Conservation (phyloP, 2,113 vertebrate genomes). For the Pagrus major region DNA sequence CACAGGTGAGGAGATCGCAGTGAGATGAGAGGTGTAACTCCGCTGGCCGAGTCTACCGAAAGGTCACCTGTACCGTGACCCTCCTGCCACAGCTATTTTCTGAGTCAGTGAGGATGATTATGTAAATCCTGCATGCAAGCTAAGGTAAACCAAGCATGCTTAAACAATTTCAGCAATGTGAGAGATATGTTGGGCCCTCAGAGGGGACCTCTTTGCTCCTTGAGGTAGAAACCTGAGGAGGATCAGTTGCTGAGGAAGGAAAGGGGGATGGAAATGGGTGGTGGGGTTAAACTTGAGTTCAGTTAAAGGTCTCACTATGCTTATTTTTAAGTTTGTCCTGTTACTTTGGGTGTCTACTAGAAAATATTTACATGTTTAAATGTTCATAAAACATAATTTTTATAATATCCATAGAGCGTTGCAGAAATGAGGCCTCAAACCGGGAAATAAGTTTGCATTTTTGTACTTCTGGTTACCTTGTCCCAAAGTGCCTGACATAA, state of each 20-base stretch:
- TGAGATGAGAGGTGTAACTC: conserved; percentile 11
- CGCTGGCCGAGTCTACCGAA: conserved; percentile 18
- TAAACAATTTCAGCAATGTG: conserved; percentile 40
- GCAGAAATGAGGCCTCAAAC: too few relatives aligned
- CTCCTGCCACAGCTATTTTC: conserved; percentile 50
- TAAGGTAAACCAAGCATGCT: conserved; percentile 49
- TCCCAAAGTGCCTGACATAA: too few relatives aligned
- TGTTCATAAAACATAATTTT: too few relatives aligned
- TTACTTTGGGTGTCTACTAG: too few relatives aligned
- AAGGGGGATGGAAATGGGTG: background rate
- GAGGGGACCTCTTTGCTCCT: conserved; percentile 19
- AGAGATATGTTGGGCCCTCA: conserved; percentile 26
- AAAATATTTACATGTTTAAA: too few relatives aligned
- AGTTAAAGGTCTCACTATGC: too few relatives aligned
- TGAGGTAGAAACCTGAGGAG: conserved; percentile 28
- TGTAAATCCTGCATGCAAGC: conserved; percentile 47
- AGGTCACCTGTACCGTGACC: conserved; percentile 47
- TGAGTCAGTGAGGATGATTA: conserved; percentile 44
- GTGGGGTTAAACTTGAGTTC: background rate
- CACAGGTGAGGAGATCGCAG: conserved; percentile 31
- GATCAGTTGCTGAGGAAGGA: background rate
- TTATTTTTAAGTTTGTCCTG: too few relatives aligned
- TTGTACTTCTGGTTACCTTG: too few relatives aligned
- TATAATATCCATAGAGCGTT: too few relatives aligned
- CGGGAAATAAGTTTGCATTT: too few relatives aligned